phyloP scores from a whole-genome alignment of 2,888 invertebrate genomes.

The Brachylomia viminalis region DNA sequence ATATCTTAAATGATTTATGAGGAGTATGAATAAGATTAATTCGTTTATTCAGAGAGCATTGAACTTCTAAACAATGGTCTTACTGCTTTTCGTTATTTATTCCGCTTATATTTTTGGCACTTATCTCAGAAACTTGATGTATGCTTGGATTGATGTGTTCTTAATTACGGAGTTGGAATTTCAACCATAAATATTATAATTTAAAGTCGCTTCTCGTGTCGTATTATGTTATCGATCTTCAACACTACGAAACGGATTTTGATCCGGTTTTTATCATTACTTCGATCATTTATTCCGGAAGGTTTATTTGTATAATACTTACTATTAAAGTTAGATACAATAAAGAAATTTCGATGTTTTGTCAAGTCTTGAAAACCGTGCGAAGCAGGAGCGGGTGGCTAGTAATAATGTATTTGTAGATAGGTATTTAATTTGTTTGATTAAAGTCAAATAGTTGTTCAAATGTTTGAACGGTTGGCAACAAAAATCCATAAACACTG shows the following conservation, averaged over 20 bases:
- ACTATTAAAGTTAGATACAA: not conserved
- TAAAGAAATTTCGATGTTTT: not conserved
- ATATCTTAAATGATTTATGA: constrained; percentile 45
- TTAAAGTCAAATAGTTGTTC: no score
- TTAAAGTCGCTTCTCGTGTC: not conserved
- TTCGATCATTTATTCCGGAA: not conserved
- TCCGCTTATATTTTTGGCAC: constrained; percentile 13
- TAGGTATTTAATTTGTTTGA: no score
- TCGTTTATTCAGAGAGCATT: constrained; percentile 27
- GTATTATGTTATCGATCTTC: not conserved
- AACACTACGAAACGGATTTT: not conserved
- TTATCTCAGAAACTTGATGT: not conserved
- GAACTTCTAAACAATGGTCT: constrained; percentile 9
- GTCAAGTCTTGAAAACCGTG: no score
- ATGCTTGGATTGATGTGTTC: not conserved
- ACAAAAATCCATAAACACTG: not conserved
- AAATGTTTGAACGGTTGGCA: not conserved
- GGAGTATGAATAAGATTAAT: constrained; percentile 53
- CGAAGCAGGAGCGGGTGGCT: no score
- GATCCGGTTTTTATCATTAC: not conserved
- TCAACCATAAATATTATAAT: not conserved
- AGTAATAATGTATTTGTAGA: no score
- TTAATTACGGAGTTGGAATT: not conserved
- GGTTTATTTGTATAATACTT: not conserved
- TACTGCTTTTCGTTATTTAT: not conserved